phyloP scores from a whole-genome alignment of 1,140 invertebrate species.

The Drosophila ogumai region DNA sequence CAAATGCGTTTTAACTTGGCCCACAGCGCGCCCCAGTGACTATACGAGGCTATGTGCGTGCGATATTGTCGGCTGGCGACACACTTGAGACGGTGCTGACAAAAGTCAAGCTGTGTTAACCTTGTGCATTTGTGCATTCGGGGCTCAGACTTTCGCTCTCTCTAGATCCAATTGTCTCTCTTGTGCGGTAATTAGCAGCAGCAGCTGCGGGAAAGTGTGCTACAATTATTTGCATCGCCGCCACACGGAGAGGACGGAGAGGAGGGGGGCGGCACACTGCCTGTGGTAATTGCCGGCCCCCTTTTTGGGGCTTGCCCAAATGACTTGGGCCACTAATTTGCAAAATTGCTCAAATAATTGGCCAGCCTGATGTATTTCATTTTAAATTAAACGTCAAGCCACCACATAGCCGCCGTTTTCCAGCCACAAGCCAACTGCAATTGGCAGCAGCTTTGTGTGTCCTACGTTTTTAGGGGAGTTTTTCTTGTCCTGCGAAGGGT shows the following conservation, averaged over 20 bases:
- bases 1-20: constrained; percentile 43
- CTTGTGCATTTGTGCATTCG: constrained; percentile 43
- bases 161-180: constrained; percentile 27
- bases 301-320: constrained; percentile 48
- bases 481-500: constrained; percentile 8
- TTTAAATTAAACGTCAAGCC: constrained; percentile 71
- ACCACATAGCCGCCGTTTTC: constrained; percentile 24
- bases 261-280: constrained; percentile 7
- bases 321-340: constrained; percentile 68
- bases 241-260: neutral
- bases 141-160: constrained; percentile 25
- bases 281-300: constrained; percentile 60
- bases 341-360: constrained; percentile 79
- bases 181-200: constrained; percentile 58
- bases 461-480: constrained; percentile 25
- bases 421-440: constrained; percentile 56
- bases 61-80: constrained; percentile 17
- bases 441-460: constrained; percentile 61
- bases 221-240: constrained; percentile 45
- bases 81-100: constrained; percentile 52
- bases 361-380: constrained; percentile 70
- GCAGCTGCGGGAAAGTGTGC: constrained; percentile 57
- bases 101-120: constrained; percentile 47
- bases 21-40: constrained; percentile 1
- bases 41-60: constrained; percentile 21